These are phyloP conservation scores for Neelides folsomi DNA, from an alignment of 2,888 invertebrate species.

Conservation along the genomic window DNA sequence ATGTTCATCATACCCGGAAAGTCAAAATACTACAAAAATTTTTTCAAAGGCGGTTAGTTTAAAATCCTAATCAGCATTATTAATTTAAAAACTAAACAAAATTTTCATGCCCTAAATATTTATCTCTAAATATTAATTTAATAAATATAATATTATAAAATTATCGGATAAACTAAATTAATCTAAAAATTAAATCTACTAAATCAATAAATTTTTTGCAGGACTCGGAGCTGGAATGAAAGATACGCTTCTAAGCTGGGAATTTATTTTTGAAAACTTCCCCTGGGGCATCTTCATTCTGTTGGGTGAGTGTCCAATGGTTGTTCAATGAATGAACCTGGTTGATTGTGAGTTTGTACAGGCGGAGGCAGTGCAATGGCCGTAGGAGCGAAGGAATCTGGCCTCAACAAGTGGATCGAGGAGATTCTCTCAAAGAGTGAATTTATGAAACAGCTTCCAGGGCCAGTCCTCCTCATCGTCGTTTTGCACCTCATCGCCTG, in stretches of 20 bases:
- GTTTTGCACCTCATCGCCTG: slow-evolving; percentile 64
- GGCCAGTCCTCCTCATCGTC: slow-evolving; percentile 53
- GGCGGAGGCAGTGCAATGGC: slow-evolving; percentile 86
- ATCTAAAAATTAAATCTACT: no score
- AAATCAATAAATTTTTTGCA: slow-evolving; percentile 6
- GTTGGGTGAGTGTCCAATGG: slow-evolving; percentile 12
- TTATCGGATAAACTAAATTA: no score
- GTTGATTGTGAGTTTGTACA: neutral
- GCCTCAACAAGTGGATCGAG: slow-evolving; percentile 63
- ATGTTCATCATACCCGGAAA: slow-evolving; percentile 26
- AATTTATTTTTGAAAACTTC: slow-evolving; percentile 25
- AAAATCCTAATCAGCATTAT: no score
- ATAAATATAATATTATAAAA: no score
- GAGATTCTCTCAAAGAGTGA: slow-evolving; percentile 52
- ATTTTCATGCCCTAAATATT: no score
- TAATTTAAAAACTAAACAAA: no score
- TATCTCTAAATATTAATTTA: no score
- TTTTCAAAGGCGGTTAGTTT: slow-evolving; percentile 19
- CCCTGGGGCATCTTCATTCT: slow-evolving; percentile 31
- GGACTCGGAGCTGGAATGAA: slow-evolving; percentile 24
- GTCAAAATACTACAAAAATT: slow-evolving; percentile 19
- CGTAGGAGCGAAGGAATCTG: slow-evolving; percentile 65
- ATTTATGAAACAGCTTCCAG: slow-evolving; percentile 41
- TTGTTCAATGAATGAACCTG: neutral
- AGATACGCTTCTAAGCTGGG: slow-evolving; percentile 25